Conservation (phyloP, 2,888 invertebrate species). For the Hypolimnas misippus region DNA sequence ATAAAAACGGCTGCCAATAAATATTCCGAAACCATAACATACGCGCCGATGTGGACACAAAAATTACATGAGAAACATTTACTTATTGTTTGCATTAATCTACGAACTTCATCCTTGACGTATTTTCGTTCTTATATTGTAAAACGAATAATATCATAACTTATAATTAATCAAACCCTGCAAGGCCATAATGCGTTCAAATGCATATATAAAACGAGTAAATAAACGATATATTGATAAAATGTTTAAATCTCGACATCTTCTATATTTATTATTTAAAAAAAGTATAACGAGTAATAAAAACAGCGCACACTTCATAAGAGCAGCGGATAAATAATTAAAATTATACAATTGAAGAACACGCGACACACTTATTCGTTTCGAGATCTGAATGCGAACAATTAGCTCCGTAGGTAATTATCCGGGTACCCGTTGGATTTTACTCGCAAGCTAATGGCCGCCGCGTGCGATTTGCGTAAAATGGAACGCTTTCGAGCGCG, state of each 20-base stretch:
- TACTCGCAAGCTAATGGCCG: slow-evolving; percentile 60
- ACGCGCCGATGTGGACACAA: slow-evolving; percentile 37
- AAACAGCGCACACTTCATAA: background rate
- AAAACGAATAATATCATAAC: background rate
- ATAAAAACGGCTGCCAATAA: slow-evolving; percentile 63
- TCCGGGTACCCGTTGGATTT: slow-evolving; percentile 62
- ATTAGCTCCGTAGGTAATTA: slow-evolving; percentile 71
- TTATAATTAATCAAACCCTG: too few species aligned
- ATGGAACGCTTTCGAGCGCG: slow-evolving; percentile 49
- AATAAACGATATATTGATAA: background rate
- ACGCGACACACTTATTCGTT: slow-evolving; percentile 49
- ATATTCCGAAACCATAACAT: slow-evolving; percentile 51
- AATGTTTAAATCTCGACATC: too few species aligned
- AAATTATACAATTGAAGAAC: slow-evolving; percentile 22
- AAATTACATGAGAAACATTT: slow-evolving; percentile 32
- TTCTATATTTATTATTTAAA: background rate
- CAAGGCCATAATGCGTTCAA: background rate
- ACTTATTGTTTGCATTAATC: background rate
- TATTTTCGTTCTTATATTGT: background rate
- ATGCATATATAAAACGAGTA: background rate
- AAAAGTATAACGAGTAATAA: background rate
- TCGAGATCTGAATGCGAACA: slow-evolving; percentile 57
- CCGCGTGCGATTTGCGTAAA: slow-evolving; percentile 63
- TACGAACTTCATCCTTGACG: background rate
- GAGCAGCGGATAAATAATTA: background rate